These are phyloP conservation scores for Larimichthys crocea DNA, from an alignment of 2,113 vertebrate genomes.

Conservation along the genomic window DNA sequence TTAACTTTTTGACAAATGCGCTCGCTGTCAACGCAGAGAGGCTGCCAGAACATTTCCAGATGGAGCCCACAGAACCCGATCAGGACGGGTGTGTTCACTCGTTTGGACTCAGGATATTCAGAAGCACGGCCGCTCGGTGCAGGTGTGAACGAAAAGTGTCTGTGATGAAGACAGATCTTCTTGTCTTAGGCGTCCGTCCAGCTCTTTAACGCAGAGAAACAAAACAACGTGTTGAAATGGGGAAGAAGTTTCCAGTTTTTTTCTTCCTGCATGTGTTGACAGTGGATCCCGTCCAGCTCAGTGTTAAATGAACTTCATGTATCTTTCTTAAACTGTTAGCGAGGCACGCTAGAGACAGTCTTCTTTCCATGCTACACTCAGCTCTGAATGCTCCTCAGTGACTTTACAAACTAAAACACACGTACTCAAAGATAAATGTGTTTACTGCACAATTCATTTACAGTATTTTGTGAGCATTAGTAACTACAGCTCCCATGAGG, in stretches of 20 bases:
- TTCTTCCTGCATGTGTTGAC: neutral
- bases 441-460: too few species aligned
- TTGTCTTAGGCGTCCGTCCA: neutral
- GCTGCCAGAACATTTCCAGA: conserved; percentile 9
- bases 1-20: conserved; percentile 13
- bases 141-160: conserved; percentile 7
- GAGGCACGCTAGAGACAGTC: too few species aligned
- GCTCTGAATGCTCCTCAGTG: too few species aligned
- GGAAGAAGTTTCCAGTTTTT: too few species aligned
- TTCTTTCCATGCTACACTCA: too few species aligned
- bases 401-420: too few species aligned
- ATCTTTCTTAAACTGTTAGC: too few species aligned
- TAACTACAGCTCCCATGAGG: too few species aligned
- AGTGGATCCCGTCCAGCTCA: neutral
- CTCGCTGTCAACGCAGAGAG: neutral
- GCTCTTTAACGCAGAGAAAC: neutral
- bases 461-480: too few species aligned
- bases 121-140: neutral
- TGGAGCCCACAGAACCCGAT: conserved; percentile 3
- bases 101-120: conserved; percentile 14
- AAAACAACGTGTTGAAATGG: neutral
- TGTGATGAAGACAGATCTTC: neutral
- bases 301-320: neutral
- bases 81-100: conserved; percentile 8
- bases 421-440: too few species aligned